A percentile compares a stretch with the other conserved stretches of the same genome.
phyloP scores from a whole-genome alignment of 2,888 invertebrate species.

The Orthonevra nobilis region DNA sequence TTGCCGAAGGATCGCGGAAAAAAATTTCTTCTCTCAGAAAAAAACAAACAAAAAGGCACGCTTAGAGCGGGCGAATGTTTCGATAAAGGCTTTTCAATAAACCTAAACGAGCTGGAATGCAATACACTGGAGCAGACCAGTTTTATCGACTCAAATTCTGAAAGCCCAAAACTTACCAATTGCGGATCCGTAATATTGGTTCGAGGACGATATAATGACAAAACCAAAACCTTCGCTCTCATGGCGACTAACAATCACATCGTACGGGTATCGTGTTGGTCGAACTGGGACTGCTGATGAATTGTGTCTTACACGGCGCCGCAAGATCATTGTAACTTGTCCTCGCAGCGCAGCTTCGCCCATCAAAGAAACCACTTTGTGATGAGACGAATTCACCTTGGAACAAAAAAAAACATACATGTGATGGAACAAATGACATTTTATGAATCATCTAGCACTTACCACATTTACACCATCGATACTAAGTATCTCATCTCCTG shows the following conservation, averaged over 20 bases:
- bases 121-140: too few species aligned
- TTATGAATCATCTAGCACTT: too few species aligned
- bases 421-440: too few species aligned
- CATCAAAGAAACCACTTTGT: conserved; percentile 95
- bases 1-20: too few species aligned
- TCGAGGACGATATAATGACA: conserved; percentile 97
- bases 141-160: too few species aligned
- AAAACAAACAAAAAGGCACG: too few species aligned
- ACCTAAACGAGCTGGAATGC: too few species aligned
- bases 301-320: conserved; percentile 81
- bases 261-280: conserved; percentile 85
- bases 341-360: conserved; percentile 93
- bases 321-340: conserved; percentile 89
- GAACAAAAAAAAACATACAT: conserved; percentile 69
- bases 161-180: conserved; percentile 85
- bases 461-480: conserved; percentile 93
- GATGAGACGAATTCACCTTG: conserved; percentile 90
- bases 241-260: conserved; percentile 93
- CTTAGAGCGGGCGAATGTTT: too few species aligned
- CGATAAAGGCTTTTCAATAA: too few species aligned
- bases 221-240: conserved; percentile 99
- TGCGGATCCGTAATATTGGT: conserved; percentile 88
- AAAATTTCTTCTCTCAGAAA: too few species aligned
- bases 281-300: conserved; percentile 74
- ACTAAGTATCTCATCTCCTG: conserved; percentile 96